A percentile compares a stretch with the other conserved stretches of the same genome.
These are phyloP conservation scores for Timema cristinae DNA, from an alignment of 2,888 invertebrate species.

Conservation along the genomic window DNA sequence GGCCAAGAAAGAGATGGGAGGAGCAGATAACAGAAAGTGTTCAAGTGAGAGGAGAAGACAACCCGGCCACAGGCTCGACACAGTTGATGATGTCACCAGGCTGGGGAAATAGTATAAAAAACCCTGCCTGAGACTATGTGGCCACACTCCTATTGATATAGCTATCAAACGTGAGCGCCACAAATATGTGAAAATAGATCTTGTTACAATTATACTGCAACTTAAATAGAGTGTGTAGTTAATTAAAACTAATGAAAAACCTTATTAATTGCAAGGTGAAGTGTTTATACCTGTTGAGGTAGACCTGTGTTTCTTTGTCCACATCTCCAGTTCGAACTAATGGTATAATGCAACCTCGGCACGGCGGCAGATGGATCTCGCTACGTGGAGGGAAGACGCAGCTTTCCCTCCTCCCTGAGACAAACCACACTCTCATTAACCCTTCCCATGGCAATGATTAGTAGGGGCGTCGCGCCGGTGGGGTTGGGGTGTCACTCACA, in stretches of 20 bases:
- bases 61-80: too few relatives aligned
- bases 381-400: conserved; percentile 62
- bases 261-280: neutral
- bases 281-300: conserved; percentile 55
- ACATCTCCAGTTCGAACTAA: conserved; percentile 55
- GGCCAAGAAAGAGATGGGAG: too few relatives aligned
- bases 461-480: neutral
- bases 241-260: too few relatives aligned
- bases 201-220: neutral
- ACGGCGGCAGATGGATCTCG: conserved; percentile 63
- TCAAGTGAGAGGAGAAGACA: too few relatives aligned
- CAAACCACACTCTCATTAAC: conserved; percentile 12
- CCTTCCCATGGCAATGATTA: too few relatives aligned
- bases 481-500: neutral
- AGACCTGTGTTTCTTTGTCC: conserved; percentile 59
- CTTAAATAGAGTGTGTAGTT: too few relatives aligned
- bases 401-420: conserved; percentile 64
- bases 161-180: neutral
- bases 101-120: too few relatives aligned
- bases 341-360: conserved; percentile 57
- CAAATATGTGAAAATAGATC: neutral
- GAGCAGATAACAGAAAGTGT: too few relatives aligned
- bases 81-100: too few relatives aligned
- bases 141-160: too few relatives aligned
- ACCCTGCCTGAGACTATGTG: too few relatives aligned